Evolutionary conservation across 37 sponge, comb jelly and placozoan species (phyloP), one percentile per base, ranked within the genome.

Genomic region (Dysidea cf. avara): DNA sequence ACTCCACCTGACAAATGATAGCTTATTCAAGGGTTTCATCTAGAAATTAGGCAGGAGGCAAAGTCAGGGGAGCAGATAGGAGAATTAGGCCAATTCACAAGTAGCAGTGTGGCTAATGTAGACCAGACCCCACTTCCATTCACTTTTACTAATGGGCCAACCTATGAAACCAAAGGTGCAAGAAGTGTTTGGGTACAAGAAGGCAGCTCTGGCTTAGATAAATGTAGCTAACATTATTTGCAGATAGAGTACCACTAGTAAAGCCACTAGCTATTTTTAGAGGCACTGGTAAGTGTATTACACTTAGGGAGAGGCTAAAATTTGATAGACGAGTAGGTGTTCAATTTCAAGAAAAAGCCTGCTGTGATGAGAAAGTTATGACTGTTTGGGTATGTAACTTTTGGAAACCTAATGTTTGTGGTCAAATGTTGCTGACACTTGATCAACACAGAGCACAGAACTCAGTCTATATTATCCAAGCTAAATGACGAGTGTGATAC

Each of bases 91-190:
- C 34, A 30, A 56, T 70, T 53, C 53, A 30, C 30, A 56, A 35
- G 22, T 22, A 14, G 22, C 17, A 22, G 36, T 31, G 7, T 80
- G 16, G 81, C 63, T 16, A 66, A 18, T 62, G 49, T 66, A 20
- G 58, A 67, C 58, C 58, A 66, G 67, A n/a, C 78, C n/a, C 72
- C 81, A 14, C 55, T 80, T 13, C 81, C 81, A 34, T 80, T 80
- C 31, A 51, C 62, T 51, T 79, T 80, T 33, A 18, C 72, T n/a
- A 30, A 56, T 18, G 72, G 81, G 12, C n/a, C 18, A 47, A 80
- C 72, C 24, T 80, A 80, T 71, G 65, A 52, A 2, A 55, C 28
- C 26, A 80, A 21, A 2, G 68, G 68, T 63, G 71, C 24, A 6
- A 7, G 55, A 47, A 43, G 72, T 51, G 62, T 80, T 38, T 71